These are phyloP conservation scores for Micrasema minimum DNA, from an alignment of 1,140 invertebrate genomes.

Conservation along the genomic window DNA sequence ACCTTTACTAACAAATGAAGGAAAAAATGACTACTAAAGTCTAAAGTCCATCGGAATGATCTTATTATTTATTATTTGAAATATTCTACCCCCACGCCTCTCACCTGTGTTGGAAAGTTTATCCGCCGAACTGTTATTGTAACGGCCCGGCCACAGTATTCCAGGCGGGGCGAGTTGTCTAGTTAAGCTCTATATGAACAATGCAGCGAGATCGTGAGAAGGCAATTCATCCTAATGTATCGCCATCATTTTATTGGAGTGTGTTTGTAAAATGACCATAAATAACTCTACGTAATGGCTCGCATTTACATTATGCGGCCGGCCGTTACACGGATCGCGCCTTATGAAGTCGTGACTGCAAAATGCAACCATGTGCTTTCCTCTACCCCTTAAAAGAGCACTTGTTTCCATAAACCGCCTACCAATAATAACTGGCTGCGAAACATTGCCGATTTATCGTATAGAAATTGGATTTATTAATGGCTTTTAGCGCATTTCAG, in stretches of 20 bases:
- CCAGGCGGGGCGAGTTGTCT: conserved; percentile 25
- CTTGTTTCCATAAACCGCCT: too few relatives aligned
- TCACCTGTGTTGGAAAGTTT: neutral
- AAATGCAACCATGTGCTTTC: conserved; percentile 27
- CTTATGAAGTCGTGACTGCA: conserved; percentile 37
- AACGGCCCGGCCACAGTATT: neutral
- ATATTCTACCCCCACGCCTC: too few relatives aligned
- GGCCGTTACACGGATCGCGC: conserved; percentile 37
- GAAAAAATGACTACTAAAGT: too few relatives aligned
- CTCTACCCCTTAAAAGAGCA: neutral
- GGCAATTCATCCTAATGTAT: conserved; percentile 46
- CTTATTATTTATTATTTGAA: too few relatives aligned
- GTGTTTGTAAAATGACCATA: conserved; percentile 45
- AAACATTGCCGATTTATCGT: too few relatives aligned
- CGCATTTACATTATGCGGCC: conserved; percentile 28
- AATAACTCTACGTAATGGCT: conserved; percentile 47
- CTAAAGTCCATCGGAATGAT: too few relatives aligned
- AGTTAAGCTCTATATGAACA: conserved; percentile 32
- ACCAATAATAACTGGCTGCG: too few relatives aligned
- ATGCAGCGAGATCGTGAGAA: conserved; percentile 43
- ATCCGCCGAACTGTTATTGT: neutral
- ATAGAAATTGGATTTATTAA: too few relatives aligned
- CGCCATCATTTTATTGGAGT: conserved; percentile 53
- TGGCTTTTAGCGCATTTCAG: too few relatives aligned
- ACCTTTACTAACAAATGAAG: too few relatives aligned